Conservation (phyloP, 2,888 invertebrate species). For the Stegophylla sp. region DNA sequence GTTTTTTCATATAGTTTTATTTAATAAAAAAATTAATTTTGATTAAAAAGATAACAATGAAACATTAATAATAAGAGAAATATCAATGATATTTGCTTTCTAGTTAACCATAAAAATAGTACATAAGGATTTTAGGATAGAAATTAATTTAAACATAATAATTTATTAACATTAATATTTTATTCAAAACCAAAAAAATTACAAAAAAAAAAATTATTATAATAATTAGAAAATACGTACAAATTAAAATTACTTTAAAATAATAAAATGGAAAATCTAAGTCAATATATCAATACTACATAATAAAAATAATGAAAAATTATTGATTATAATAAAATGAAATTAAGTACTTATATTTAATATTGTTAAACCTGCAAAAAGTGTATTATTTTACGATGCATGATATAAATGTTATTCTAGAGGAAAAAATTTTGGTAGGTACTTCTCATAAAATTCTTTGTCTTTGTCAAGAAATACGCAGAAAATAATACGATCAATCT, state of each 20-base stretch:
- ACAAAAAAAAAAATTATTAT: too few species aligned
- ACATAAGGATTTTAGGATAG: neutral
- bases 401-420: conserved; percentile 64
- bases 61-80: too few species aligned
- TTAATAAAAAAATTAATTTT: too few species aligned
- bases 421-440: conserved; percentile 78
- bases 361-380: neutral
- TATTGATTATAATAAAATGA: neutral
- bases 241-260: neutral
- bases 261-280: neutral
- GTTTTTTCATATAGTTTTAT: too few species aligned
- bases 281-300: neutral
- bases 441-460: conserved; percentile 74
- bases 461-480: conserved; percentile 79
- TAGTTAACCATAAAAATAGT: neutral
- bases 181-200: too few species aligned
- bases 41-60: too few species aligned
- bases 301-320: neutral
- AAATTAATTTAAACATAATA: too few species aligned
- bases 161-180: too few species aligned
- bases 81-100: neutral
- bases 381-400: neutral
- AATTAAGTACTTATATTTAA: too few species aligned
- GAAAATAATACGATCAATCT: conserved; percentile 79
- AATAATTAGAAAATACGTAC: too few species aligned